Conservation (phyloP, 2,113 vertebrate genomes). For the Cyprinodon brontotheroides region DNA sequence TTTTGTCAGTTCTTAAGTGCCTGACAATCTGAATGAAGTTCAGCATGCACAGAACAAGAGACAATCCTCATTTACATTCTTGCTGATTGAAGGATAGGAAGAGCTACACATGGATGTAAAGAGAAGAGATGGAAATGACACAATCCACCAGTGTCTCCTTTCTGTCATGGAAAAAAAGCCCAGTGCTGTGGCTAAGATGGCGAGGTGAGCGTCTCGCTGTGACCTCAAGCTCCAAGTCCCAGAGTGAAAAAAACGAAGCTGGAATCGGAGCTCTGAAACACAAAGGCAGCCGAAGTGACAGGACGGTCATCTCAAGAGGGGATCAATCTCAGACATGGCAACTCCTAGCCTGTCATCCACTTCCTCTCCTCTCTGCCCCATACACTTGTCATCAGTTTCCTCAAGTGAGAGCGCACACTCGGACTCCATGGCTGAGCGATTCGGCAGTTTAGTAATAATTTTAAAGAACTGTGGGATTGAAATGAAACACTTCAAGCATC, state of each 20-base stretch:
- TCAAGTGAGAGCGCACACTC: slow-evolving; percentile 26
- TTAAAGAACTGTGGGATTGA: neutral
- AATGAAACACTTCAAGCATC: neutral
- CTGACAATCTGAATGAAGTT: slow-evolving; percentile 79
- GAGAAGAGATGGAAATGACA: slow-evolving; percentile 40
- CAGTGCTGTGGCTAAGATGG: slow-evolving; percentile 27
- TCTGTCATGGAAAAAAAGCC: slow-evolving; percentile 81
- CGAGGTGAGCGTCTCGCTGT: slow-evolving; percentile 62
- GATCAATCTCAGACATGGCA: slow-evolving; percentile 70
- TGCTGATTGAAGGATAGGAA: slow-evolving; percentile 43
- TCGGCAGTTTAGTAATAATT: neutral
- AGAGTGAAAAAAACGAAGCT: slow-evolving; percentile 57
- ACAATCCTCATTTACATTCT: slow-evolving; percentile 37
- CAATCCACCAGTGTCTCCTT: slow-evolving; percentile 77
- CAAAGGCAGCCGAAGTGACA: slow-evolving; percentile 83
- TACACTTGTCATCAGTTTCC: slow-evolving; percentile 74
- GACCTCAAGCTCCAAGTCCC: slow-evolving; percentile 74
- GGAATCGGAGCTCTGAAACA: slow-evolving; percentile 71
- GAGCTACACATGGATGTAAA: slow-evolving; percentile 28
- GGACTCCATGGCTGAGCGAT: neutral
- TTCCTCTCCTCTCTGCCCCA: slow-evolving; percentile 61
- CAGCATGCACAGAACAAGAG: slow-evolving; percentile 66
- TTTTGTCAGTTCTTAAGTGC: slow-evolving; percentile 81
- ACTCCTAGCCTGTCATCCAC: slow-evolving; percentile 71
- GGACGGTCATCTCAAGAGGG: slow-evolving; percentile 81